These are phyloP conservation scores for Azorinus chamasolen DNA, from an alignment of 2,888 invertebrate species.

Conservation along the genomic window DNA sequence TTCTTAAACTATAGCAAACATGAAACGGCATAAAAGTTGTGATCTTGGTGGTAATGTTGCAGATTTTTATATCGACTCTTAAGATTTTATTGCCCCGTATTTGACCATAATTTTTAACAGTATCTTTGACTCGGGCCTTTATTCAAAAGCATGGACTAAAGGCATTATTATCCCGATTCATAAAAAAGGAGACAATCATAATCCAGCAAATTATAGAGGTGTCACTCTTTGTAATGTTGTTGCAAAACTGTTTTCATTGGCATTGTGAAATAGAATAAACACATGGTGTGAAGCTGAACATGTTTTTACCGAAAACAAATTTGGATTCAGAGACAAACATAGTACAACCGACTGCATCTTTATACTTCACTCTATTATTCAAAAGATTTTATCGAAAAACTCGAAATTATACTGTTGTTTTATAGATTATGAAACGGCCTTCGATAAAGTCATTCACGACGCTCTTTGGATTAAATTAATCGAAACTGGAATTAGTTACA, in stretches of 20 bases:
- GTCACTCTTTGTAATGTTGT: slow-evolving; percentile 41
- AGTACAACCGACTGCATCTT: slow-evolving; percentile 7
- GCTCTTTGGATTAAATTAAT: slow-evolving; percentile 35
- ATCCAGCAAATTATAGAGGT: slow-evolving; percentile 41
- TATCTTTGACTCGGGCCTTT: slow-evolving; percentile 29
- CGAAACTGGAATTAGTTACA: slow-evolving; percentile 25
- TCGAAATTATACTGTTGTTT: slow-evolving; percentile 16
- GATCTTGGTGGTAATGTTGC: slow-evolving; percentile 24
- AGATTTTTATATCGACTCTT: slow-evolving; percentile 35
- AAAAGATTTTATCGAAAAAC: slow-evolving; percentile 4
- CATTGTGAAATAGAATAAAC: slow-evolving; percentile 17
- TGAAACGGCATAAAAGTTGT: slow-evolving; percentile 26
- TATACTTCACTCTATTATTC: slow-evolving; percentile 17
- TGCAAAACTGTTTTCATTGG: slow-evolving; percentile 40
- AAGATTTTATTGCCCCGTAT: slow-evolving; percentile 22
- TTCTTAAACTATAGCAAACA: slow-evolving; percentile 6
- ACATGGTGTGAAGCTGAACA: slow-evolving; percentile 17
- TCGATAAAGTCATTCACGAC: slow-evolving; percentile 21
- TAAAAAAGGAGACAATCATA: slow-evolving; percentile 33
- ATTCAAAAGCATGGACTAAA: slow-evolving; percentile 38
- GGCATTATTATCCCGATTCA: slow-evolving; percentile 38
- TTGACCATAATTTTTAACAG: slow-evolving; percentile 17
- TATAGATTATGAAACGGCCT: slow-evolving; percentile 26
- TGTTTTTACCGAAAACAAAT: slow-evolving; percentile 12
- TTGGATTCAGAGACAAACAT: slow-evolving; percentile 25